These are phyloP conservation scores for Thymelicus acteon DNA, from an alignment of 2,888 invertebrate species.

Conservation along the genomic window DNA sequence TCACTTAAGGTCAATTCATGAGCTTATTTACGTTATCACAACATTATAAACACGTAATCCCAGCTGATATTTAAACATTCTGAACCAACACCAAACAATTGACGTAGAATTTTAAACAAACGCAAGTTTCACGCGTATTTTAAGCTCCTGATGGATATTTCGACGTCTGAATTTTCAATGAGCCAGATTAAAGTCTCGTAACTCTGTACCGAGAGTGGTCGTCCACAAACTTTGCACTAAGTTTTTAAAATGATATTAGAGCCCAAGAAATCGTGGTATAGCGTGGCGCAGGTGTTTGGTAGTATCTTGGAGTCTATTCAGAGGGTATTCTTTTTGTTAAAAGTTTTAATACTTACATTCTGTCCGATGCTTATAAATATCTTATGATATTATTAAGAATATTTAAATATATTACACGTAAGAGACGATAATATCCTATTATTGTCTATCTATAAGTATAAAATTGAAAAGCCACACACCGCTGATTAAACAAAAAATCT, in stretches of 20 bases:
- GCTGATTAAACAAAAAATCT: too few species aligned
- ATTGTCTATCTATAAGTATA: too few species aligned
- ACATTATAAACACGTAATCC: conserved; percentile 1
- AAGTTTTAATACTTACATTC: not conserved
- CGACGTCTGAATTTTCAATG: conserved; percentile 18
- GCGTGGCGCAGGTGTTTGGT: not conserved
- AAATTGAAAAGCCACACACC: too few species aligned
- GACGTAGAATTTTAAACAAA: conserved; percentile 3
- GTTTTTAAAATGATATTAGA: conserved; percentile 14
- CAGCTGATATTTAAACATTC: not conserved
- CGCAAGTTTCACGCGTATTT: conserved; percentile 4
- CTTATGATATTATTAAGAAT: too few species aligned
- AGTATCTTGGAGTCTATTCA: not conserved
- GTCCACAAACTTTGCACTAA: conserved; percentile 9
- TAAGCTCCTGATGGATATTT: conserved; percentile 8
- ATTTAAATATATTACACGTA: too few species aligned
- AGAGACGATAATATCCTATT: too few species aligned
- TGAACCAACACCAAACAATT: conserved; percentile 4
- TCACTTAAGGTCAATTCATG: too few species aligned
- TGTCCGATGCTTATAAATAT: too few species aligned
- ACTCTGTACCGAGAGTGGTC: conserved; percentile 16
- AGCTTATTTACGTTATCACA: not conserved
- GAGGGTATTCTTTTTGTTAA: conserved; percentile 3
- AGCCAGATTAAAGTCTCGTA: conserved; percentile 12
- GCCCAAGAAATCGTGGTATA: conserved; percentile 5